phyloP scores from a whole-genome alignment of 2,888 invertebrate species.

The Crematogaster levior region DNA sequence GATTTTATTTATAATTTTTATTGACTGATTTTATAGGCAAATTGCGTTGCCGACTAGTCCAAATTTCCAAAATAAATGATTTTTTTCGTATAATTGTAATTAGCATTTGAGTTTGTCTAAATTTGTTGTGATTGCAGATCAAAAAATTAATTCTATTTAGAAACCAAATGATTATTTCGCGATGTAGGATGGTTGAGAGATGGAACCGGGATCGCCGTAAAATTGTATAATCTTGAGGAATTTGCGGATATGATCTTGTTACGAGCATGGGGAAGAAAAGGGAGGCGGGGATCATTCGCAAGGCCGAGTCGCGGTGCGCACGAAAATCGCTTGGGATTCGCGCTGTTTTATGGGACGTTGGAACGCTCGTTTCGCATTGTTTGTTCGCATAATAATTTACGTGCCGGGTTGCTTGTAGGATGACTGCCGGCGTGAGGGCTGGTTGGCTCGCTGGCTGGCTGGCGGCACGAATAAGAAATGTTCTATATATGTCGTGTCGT shows the following conservation, averaged over 20 bases:
- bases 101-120: not conserved
- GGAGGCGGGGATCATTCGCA: not conserved
- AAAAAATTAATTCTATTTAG: not conserved
- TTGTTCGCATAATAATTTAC: constrained; percentile 77
- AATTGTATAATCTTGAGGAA: constrained; percentile 5
- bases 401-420: constrained; percentile 60
- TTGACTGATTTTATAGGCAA: not conserved
- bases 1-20: not conserved
- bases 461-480: constrained; percentile 48
- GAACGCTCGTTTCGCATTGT: constrained; percentile 71
- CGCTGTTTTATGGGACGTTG: constrained; percentile 67
- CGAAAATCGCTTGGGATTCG: constrained; percentile 65
- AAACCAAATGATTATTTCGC: not conserved
- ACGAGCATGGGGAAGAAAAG: not conserved
- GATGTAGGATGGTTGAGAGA: not conserved
- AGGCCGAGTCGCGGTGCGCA: constrained; percentile 49
- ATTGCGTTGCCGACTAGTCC: not conserved
- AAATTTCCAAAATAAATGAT: not conserved
- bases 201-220: not conserved
- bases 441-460: constrained; percentile 18
- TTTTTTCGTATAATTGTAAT: not conserved
- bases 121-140: not conserved
- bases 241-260: constrained; percentile 31
- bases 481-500: constrained; percentile 24
- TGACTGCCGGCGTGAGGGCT: constrained; percentile 57